Percentiles rank a stretch among this genome's conserved stretches.
Conservation (phyloP, 2,888 invertebrate genomes). For the Epirrhoe alternata region DNA sequence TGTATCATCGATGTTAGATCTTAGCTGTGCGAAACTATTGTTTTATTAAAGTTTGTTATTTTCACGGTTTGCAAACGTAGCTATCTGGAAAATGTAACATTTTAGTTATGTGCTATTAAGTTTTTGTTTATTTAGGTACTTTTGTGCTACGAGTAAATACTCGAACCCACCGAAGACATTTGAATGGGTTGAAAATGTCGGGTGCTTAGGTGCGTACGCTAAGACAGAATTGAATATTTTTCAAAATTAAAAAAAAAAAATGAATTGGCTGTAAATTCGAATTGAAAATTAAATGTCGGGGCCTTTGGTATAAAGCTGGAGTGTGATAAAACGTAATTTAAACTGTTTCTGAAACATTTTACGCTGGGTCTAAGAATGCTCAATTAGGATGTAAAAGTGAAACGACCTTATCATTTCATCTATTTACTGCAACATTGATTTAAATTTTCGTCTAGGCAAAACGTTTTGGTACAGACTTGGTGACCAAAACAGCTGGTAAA, state of each 20-base stretch:
- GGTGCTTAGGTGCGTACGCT: not conserved
- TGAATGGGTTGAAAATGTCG: conserved; percentile 4
- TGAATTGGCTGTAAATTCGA: conserved; percentile 13
- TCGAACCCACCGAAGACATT: conserved; percentile 2
- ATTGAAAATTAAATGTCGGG: conserved; percentile 15
- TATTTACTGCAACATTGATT: not conserved
- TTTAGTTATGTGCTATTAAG: conserved; percentile 5
- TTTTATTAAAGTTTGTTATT: not conserved
- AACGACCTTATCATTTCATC: conserved; percentile 6
- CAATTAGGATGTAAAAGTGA: conserved; percentile 13
- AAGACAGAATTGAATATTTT: not conserved
- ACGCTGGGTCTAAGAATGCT: not conserved
- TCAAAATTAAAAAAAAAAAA: conserved; percentile 7
- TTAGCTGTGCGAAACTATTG: conserved; percentile 3
- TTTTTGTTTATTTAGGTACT: conserved; percentile 5
- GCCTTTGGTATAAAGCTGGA: conserved; percentile 5
- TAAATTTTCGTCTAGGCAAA: not conserved
- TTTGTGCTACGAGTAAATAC: conserved; percentile 4
- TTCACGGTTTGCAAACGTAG: not conserved
- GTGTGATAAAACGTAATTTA: conserved; percentile 11
- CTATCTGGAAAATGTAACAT: not conserved
- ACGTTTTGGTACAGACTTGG: not conserved
- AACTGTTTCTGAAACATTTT: conserved; percentile 6
- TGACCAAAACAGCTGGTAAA: not conserved
- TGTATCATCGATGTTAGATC: conserved; percentile 20